Evolutionary conservation across 1,140 invertebrate genomes (phyloP).

Genomic region (Hycleus phaleratus): DNA sequence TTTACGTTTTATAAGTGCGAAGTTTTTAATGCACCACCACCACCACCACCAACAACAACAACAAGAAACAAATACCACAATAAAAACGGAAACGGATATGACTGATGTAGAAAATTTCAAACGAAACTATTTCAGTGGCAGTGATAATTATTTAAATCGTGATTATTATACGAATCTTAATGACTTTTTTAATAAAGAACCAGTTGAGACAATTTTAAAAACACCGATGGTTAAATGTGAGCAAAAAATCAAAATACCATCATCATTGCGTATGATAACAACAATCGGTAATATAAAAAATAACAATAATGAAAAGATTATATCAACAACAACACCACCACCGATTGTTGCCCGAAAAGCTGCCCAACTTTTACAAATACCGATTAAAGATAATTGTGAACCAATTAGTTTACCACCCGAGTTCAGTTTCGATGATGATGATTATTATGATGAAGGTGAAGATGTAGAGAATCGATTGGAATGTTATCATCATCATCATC

Average conservation of each 20-base stretch:
- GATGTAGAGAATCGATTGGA: constrained; percentile 6
- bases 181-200: constrained; percentile 35
- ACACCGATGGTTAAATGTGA: constrained; percentile 42
- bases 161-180: constrained; percentile 13
- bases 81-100: not conserved
- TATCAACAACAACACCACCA: constrained; percentile 33
- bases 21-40: constrained; percentile 42
- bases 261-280: constrained; percentile 1
- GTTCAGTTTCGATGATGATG: not conserved
- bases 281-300: not conserved
- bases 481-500: not conserved
- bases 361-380: constrained; percentile 49
- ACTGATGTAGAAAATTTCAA: not conserved
- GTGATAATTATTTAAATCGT: constrained; percentile 34
- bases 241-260: constrained; percentile 6
- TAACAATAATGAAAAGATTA: constrained; percentile 3
- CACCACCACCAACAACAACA: constrained; percentile 1
- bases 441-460: not conserved
- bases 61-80: constrained; percentile 34
- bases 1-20: constrained; percentile 54
- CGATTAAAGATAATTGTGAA: constrained; percentile 31
- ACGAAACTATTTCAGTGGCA: constrained; percentile 38
- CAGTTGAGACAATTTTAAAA: constrained; percentile 40
- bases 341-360: constrained; percentile 50
- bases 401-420: constrained; percentile 20